Evolutionary conservation across 2,888 invertebrate genomes (phyloP).

Genomic region (Tachina grossa): DNA sequence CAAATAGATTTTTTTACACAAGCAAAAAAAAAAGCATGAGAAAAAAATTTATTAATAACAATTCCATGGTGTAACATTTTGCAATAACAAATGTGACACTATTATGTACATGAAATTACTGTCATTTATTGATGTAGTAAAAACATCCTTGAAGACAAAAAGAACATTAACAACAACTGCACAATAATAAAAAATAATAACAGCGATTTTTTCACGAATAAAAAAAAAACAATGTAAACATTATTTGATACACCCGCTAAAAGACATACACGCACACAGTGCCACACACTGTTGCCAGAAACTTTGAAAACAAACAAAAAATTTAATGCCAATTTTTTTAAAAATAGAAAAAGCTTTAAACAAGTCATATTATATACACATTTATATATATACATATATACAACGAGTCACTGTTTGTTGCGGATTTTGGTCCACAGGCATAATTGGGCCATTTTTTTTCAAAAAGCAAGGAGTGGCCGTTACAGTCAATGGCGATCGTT

Average conservation of each 20-base stretch:
- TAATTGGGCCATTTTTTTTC: too few species aligned
- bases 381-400: too few species aligned
- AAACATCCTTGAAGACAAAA: constrained; percentile 27
- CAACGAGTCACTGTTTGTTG: too few species aligned
- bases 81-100: constrained; percentile 42
- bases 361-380: too few species aligned
- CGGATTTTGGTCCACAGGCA: too few species aligned
- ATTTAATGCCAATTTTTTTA: too few species aligned
- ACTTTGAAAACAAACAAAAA: too few species aligned
- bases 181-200: constrained; percentile 29
- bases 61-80: constrained; percentile 48
- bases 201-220: not conserved
- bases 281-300: not conserved
- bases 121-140: constrained; percentile 53
- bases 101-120: constrained; percentile 33
- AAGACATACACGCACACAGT: not conserved
- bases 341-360: too few species aligned
- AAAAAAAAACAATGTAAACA: constrained; percentile 10
- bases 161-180: constrained; percentile 30
- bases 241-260: constrained; percentile 18
- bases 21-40: not conserved
- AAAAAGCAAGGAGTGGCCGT: too few species aligned
- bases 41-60: constrained; percentile 16
- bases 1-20: not conserved
- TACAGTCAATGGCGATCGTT: too few species aligned